phyloP scores from a whole-genome alignment of 2,113 vertebrate genomes.

The Triplophysa siluroides region DNA sequence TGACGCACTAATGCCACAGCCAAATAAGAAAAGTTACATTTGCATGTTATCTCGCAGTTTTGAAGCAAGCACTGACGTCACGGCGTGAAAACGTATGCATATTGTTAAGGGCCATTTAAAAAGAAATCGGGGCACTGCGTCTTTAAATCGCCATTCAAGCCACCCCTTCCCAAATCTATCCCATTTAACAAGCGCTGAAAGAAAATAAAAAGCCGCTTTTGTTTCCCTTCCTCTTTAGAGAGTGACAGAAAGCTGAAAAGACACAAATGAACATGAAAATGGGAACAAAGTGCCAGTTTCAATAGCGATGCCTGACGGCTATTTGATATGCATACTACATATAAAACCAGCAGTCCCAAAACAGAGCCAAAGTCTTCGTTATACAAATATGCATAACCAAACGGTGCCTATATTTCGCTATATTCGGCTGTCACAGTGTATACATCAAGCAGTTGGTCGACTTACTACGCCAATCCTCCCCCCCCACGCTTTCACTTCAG shows the following conservation, averaged over 20 bases:
- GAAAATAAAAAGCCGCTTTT: slow-evolving; percentile 90
- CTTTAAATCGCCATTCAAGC: slow-evolving; percentile 86
- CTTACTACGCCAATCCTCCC: slow-evolving; percentile 50
- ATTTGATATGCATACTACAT: slow-evolving; percentile 76
- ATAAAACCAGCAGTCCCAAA: slow-evolving; percentile 52
- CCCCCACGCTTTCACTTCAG: slow-evolving; percentile 57
- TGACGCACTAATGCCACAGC: neutral
- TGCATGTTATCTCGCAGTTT: neutral
- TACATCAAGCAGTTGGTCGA: slow-evolving; percentile 10
- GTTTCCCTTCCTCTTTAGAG: slow-evolving; percentile 82
- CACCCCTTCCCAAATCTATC: slow-evolving; percentile 86
- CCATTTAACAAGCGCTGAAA: slow-evolving; percentile 89
- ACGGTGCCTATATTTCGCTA: neutral
- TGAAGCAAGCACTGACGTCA: neutral
- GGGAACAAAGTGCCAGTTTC: slow-evolving; percentile 88
- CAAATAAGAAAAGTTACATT: neutral
- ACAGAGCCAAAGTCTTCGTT: neutral
- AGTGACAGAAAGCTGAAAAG: slow-evolving; percentile 79
- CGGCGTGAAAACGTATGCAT: slow-evolving; percentile 54
- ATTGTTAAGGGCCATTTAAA: slow-evolving; percentile 71
- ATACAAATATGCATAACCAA: neutral
- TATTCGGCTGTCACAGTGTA: slow-evolving; percentile 40
- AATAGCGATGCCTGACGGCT: slow-evolving; percentile 76
- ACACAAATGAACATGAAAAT: slow-evolving; percentile 83
- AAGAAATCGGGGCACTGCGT: slow-evolving; percentile 72